A percentile compares a stretch with the other conserved stretches of the same genome.
Conservation (phyloP, 1,140 invertebrate species). For the Arctopsyche grandis region DNA sequence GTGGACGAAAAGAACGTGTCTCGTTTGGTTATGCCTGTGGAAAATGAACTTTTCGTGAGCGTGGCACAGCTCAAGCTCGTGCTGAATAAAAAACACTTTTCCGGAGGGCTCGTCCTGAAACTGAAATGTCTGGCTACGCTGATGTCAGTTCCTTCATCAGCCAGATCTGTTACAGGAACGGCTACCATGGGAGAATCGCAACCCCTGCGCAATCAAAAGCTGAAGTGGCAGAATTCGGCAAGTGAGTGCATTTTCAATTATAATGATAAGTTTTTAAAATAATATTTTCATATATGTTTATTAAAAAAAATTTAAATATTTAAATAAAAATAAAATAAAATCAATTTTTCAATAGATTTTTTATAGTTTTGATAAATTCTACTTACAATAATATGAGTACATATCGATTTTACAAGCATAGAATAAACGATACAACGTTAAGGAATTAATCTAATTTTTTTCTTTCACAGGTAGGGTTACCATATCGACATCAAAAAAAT, state of each 20-base stretch:
- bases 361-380: too few relatives aligned
- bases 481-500: not conserved
- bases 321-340: too few relatives aligned
- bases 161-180: not conserved
- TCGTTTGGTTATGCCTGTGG: slow-evolving; percentile 6
- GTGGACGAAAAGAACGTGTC: slow-evolving; percentile 37
- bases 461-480: not conserved
- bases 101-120: slow-evolving; percentile 1
- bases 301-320: too few relatives aligned
- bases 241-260: slow-evolving; percentile 16
- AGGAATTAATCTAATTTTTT: not conserved
- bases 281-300: too few relatives aligned
- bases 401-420: too few relatives aligned
- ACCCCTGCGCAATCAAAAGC: slow-evolving; percentile 37
- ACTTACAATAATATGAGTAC: too few relatives aligned
- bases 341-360: too few relatives aligned
- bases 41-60: slow-evolving; percentile 30
- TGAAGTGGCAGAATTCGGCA: slow-evolving; percentile 40
- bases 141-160: not conserved
- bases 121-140: slow-evolving; percentile 22
- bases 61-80: slow-evolving; percentile 22
- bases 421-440: too few relatives aligned
- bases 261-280: too few relatives aligned
- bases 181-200: slow-evolving; percentile 27
- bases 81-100: slow-evolving; percentile 34